Percentiles rank a stretch among this genome's conserved stretches.
Conservation (phyloP, 2,888 invertebrate species). For the Rhamnusium bicolor region DNA sequence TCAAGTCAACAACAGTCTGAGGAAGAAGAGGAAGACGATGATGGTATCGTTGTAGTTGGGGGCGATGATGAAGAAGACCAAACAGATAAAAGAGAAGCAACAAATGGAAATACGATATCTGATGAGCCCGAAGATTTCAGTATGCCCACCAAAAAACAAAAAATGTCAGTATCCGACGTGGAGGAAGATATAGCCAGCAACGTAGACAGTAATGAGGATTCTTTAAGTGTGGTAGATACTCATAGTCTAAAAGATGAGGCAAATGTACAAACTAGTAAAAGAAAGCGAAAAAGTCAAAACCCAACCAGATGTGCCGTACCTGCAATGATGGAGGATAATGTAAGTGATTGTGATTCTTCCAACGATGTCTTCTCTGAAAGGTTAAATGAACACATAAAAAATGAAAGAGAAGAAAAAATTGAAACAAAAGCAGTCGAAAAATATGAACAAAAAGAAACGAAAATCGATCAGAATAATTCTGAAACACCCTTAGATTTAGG, state of each 20-base stretch:
- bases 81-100: constrained; percentile 66
- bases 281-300: constrained; percentile 92
- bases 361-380: constrained; percentile 71
- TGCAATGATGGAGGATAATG: constrained; percentile 73
- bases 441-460: constrained; percentile 47
- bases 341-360: constrained; percentile 77
- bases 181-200: constrained; percentile 76
- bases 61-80: constrained; percentile 71
- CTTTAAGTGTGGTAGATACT: constrained; percentile 74
- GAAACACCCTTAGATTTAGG: constrained; percentile 69
- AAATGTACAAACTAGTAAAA: constrained; percentile 77
- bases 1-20: constrained; percentile 65
- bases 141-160: constrained; percentile 78
- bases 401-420: constrained; percentile 50
- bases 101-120: constrained; percentile 62
- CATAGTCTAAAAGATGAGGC: constrained; percentile 74
- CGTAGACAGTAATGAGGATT: constrained; percentile 79
- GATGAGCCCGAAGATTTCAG: constrained; percentile 82
- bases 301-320: constrained; percentile 85
- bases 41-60: constrained; percentile 85
- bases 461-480: constrained; percentile 54
- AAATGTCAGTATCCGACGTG: constrained; percentile 73
- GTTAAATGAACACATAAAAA: constrained; percentile 54
- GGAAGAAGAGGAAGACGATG: constrained; percentile 83
- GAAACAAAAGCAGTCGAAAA: constrained; percentile 54